A percentile compares a stretch with the other conserved stretches of the same genome.
phyloP scores from a whole-genome alignment of 92 coral and sea anemone species.

The Epizoanthus scotinus region DNA sequence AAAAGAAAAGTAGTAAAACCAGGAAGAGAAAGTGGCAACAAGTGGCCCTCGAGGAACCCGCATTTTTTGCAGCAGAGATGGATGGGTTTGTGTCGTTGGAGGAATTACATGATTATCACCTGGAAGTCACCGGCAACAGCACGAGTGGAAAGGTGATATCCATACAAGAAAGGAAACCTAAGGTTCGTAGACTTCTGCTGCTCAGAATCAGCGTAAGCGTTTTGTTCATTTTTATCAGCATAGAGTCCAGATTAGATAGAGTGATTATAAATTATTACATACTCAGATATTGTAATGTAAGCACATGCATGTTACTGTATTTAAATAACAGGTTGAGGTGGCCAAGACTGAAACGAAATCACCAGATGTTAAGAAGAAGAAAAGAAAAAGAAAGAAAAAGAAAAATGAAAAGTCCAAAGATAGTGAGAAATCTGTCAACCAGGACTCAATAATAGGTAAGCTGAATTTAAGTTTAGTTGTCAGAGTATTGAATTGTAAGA shows the following conservation, averaged over 20 bases:
- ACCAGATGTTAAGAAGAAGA: conserved; percentile 32
- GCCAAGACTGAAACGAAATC: conserved; percentile 1
- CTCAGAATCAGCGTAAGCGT: background rate
- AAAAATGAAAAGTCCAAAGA: conserved; percentile 44
- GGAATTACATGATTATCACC: conserved; percentile 66
- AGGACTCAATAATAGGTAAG: conserved; percentile 17
- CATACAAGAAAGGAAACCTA: conserved; percentile 26
- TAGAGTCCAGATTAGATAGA: no score
- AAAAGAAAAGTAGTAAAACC: conserved; percentile 44
- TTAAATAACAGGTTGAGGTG: conserved; percentile 22
- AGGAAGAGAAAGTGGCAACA: conserved; percentile 87
- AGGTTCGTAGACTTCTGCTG: background rate
- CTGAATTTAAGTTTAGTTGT: background rate
- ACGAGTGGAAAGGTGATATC: conserved; percentile 34
- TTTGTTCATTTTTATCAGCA: background rate
- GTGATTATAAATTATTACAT: no score
- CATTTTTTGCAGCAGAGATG: conserved; percentile 80
- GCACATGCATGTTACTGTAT: background rate
- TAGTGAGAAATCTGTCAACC: conserved; percentile 9
- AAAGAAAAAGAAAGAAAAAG: conserved; percentile 49
- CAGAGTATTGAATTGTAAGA: background rate
- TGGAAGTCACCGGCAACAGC: conserved; percentile 48
- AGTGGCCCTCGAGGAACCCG: conserved; percentile 73
- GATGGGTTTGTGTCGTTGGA: conserved; percentile 95
- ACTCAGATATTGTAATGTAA: no score